Conservation (phyloP, 2,888 invertebrate species). For the Neoaliturus tenellus region DNA sequence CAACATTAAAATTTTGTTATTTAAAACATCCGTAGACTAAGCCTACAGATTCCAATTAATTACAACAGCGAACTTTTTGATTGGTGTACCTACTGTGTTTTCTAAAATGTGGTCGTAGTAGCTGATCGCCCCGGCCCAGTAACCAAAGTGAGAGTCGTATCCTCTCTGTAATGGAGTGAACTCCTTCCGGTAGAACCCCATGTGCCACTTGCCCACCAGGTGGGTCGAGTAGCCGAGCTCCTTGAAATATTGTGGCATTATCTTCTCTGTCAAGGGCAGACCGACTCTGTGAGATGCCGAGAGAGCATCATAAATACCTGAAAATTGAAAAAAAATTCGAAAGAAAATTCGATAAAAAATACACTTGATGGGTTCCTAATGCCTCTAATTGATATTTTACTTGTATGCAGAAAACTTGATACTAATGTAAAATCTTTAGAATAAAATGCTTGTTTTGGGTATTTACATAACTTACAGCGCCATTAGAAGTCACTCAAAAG, state of each 20-base stretch:
- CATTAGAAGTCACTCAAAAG: too few species aligned
- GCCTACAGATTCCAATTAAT: not conserved
- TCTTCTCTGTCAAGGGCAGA: slow-evolving; percentile 79
- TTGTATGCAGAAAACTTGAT: too few species aligned
- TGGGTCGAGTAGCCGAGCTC: slow-evolving; percentile 85
- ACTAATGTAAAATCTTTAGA: too few species aligned
- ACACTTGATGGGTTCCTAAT: too few species aligned
- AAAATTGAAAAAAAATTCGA: too few species aligned
- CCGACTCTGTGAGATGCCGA: slow-evolving; percentile 72
- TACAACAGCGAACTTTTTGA: not conserved
- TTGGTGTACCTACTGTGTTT: slow-evolving; percentile 73
- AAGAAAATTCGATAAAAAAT: too few species aligned
- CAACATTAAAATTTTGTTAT: not conserved
- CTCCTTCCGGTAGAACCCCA: slow-evolving; percentile 84
- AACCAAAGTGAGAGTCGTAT: slow-evolving; percentile 88
- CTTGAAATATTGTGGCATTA: slow-evolving; percentile 82
- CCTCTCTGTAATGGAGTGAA: slow-evolving; percentile 86
- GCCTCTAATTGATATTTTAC: too few species aligned
- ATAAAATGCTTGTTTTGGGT: too few species aligned
- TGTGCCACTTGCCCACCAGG: slow-evolving; percentile 94
- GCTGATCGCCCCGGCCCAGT: slow-evolving; percentile 85
- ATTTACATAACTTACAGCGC: too few species aligned
- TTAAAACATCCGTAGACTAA: not conserved
- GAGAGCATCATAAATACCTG: not conserved
- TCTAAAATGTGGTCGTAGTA: slow-evolving; percentile 80